A percentile compares a stretch with the other conserved stretches of the same genome.
phyloP scores from a whole-genome alignment of 2,797 vertebrate genomes.

The Podarcis siculus region DNA sequence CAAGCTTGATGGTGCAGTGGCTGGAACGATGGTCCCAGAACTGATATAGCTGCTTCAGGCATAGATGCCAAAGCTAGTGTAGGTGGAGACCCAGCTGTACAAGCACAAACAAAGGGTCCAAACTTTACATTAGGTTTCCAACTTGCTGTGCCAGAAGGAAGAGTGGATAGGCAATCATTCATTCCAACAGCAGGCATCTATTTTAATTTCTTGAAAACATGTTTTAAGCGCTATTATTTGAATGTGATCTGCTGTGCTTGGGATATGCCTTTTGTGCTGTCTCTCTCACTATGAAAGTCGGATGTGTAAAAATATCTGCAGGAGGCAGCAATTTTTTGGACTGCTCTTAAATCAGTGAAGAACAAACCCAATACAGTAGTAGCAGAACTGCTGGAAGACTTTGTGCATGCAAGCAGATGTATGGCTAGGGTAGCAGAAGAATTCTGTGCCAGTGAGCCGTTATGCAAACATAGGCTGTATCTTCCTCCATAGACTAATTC shows the following conservation, averaged over 20 bases:
- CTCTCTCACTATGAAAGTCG: not conserved
- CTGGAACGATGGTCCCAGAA: not conserved
- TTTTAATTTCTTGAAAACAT: not conserved
- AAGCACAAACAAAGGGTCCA: slow-evolving; percentile 7
- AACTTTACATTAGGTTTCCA: not conserved
- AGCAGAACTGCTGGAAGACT: not conserved
- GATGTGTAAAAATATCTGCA: slow-evolving; percentile 5
- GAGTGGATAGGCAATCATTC: slow-evolving; percentile 7
- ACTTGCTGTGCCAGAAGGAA: slow-evolving; percentile 6
- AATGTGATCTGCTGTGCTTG: not conserved
- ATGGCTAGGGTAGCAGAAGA: slow-evolving; percentile 9
- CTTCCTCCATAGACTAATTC: not conserved
- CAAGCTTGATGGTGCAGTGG: not conserved
- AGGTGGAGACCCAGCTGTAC: slow-evolving; percentile 17
- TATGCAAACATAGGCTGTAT: not conserved
- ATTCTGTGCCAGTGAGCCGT: slow-evolving; percentile 14
- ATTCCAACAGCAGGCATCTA: slow-evolving; percentile 1
- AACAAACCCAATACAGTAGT: not conserved
- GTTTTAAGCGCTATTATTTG: not conserved
- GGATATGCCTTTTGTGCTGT: not conserved
- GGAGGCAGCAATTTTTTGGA: not conserved
- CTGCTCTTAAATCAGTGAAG: not conserved
- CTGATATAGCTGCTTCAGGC: not conserved
- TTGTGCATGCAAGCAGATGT: slow-evolving; percentile 33
- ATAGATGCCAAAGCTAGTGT: not conserved